Evolutionary conservation across 1,140 invertebrate genomes (phyloP).

Genomic region (Drosophila athabasca): DNA sequence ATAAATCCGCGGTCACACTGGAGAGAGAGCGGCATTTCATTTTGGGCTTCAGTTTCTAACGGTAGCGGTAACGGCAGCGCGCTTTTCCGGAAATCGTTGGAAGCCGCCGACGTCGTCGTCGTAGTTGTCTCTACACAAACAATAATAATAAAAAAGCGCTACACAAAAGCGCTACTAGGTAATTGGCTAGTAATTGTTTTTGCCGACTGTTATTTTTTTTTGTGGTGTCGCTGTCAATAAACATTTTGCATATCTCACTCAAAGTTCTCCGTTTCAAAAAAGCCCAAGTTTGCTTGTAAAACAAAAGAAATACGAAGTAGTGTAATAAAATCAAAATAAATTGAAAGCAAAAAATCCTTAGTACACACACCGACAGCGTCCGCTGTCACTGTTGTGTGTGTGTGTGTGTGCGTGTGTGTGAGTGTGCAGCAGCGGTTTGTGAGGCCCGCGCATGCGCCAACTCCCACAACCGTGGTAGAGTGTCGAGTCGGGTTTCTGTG

Average conservation of each 20-base stretch:
- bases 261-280: not conserved
- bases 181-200: conserved; percentile 44
- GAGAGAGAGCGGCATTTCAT: too few relatives aligned
- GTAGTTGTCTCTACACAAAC: conserved; percentile 56
- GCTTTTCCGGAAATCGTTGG: conserved; percentile 20
- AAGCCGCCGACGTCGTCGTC: conserved; percentile 37
- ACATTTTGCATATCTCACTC: conserved; percentile 25
- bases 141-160: conserved; percentile 78
- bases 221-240: conserved; percentile 3
- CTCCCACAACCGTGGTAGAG: conserved; percentile 25
- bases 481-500: conserved; percentile 42
- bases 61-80: conserved; percentile 38
- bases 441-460: conserved; percentile 69
- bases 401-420: conserved; percentile 34
- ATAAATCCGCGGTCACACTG: too few relatives aligned
- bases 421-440: conserved; percentile 26
- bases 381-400: conserved; percentile 21
- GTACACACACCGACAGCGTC: conserved; percentile 45
- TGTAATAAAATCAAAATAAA: conserved; percentile 75
- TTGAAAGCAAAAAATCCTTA: conserved; percentile 73
- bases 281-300: conserved; percentile 8
- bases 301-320: conserved; percentile 23
- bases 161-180: conserved; percentile 62
- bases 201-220: conserved; percentile 5
- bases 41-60: too few relatives aligned